phyloP scores from a whole-genome alignment of 2,113 vertebrate genomes.

The Perca schrenkii region DNA sequence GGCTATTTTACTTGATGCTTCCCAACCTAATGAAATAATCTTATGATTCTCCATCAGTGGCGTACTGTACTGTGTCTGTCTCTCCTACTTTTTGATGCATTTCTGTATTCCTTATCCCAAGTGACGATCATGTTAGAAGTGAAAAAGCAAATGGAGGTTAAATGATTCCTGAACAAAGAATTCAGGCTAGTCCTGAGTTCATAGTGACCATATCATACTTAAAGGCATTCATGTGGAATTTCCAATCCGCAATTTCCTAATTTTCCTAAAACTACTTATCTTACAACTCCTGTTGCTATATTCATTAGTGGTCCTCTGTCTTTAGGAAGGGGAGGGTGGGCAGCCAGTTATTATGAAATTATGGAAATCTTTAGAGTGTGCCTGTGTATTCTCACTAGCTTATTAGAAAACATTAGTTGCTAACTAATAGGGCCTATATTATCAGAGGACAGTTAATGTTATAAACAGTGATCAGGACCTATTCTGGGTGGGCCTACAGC shows the following conservation, averaged over 20 bases:
- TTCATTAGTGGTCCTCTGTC: background rate
- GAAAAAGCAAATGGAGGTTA: background rate
- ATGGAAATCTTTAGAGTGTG: background rate
- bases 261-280: no score
- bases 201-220: background rate
- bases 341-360: background rate
- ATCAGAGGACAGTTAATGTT: background rate
- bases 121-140: fast-evolving
- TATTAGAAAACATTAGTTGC: background rate
- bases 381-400: background rate
- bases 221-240: no score
- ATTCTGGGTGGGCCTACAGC: conserved; percentile 10
- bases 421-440: background rate
- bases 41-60: background rate
- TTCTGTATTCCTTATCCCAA: background rate
- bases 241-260: no score
- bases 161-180: background rate
- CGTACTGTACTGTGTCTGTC: background rate
- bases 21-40: background rate
- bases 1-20: background rate
- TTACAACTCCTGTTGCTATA: no score
- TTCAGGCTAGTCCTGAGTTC: background rate
- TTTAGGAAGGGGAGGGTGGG: background rate
- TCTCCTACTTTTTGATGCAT: no score
- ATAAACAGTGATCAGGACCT: background rate